Percentiles rank a stretch among this genome's conserved stretches.
Conservation (phyloP, 2,113 vertebrate species). For the Grantiella picta region DNA sequence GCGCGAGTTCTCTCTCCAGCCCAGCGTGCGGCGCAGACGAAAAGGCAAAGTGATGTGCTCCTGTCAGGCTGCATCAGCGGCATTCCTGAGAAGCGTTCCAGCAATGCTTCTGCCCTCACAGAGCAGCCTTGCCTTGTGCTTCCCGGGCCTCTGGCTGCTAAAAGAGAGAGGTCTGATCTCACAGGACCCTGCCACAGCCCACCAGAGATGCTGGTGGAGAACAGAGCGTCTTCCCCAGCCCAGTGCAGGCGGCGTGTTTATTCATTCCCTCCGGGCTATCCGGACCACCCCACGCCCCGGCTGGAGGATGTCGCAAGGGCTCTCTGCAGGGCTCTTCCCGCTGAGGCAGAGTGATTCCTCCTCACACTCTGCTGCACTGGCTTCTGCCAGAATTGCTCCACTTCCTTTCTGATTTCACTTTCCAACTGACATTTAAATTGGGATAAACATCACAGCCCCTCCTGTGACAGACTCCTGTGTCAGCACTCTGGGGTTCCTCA, state of each 20-base stretch:
- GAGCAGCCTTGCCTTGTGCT: neutral
- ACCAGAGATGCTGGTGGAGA: neutral
- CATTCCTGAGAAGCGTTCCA: neutral
- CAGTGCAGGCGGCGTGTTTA: neutral
- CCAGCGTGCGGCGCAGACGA: rapidly evolving
- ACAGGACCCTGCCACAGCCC: neutral
- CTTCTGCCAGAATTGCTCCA: neutral
- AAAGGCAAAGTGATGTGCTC: neutral
- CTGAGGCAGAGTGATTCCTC: neutral
- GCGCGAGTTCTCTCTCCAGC: neutral
- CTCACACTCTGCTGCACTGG: neutral
- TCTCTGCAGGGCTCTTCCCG: rapidly evolving
- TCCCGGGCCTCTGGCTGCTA: rapidly evolving
- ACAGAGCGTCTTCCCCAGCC: neutral
- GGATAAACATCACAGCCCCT: neutral
- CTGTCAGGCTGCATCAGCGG: neutral
- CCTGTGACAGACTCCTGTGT: neutral
- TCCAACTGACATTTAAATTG: neutral
- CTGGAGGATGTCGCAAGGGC: rapidly evolving
- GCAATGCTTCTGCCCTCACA: no score
- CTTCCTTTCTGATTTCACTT: neutral
- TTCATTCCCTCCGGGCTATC: rapidly evolving
- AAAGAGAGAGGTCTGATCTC: neutral
- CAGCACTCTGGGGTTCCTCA: neutral
- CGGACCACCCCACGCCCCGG: neutral